Evolutionary conservation across 2,113 vertebrate species (phyloP).

Genomic region (Crotophaga sulcirostris): DNA sequence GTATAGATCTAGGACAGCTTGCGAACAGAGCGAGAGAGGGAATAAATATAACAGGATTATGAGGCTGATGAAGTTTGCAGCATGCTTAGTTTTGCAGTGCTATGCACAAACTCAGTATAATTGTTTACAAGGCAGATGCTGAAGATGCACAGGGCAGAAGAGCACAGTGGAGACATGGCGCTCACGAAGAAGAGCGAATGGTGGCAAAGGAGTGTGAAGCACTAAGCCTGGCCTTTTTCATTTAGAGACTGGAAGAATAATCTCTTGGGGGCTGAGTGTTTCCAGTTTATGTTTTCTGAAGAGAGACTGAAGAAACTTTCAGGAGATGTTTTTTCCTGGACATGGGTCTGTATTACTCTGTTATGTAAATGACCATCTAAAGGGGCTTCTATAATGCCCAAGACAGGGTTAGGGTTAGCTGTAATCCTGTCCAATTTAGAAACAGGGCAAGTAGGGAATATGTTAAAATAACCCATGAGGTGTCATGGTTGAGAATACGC

Average conservation of each 20-base stretch:
- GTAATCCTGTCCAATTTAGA: not conserved
- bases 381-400: not conserved
- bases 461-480: not conserved
- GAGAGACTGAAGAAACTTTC: not conserved
- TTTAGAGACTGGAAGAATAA: not conserved
- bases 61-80: not conserved
- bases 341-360: not conserved
- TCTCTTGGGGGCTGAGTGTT: fast-evolving
- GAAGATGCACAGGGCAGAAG: not conserved
- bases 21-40: not conserved
- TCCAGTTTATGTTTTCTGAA: fast-evolving
- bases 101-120: fast-evolving
- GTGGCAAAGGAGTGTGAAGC: not conserved
- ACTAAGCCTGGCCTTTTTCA: not conserved
- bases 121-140: not conserved
- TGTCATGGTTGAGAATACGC: not conserved
- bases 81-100: fast-evolving
- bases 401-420: not conserved
- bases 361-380: not conserved
- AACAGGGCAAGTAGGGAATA: not conserved
- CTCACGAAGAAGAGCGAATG: fast-evolving
- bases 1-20: not conserved
- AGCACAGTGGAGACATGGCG: fast-evolving
- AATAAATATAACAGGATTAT: not conserved
- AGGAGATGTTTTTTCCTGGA: not conserved